Evolutionary conservation across 35 echinoderm and acorn worm species (phyloP).

Genomic region (Ophioderma brevispina): DNA sequence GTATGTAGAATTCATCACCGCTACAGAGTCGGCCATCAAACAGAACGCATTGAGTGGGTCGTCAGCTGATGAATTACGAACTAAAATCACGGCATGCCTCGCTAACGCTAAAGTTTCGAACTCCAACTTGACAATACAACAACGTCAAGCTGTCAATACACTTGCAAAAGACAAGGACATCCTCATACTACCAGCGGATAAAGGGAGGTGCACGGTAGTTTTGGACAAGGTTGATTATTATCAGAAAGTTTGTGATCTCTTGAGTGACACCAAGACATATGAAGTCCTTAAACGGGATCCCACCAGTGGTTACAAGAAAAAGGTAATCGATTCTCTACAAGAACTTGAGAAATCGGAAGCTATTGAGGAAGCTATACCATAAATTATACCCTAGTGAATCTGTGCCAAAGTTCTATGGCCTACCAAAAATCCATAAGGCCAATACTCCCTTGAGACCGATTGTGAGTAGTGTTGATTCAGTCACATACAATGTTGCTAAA

Average conservation of each 20-base stretch:
- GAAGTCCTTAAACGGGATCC: constrained; percentile 30
- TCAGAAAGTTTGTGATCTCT: background rate
- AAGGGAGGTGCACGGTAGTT: constrained; percentile 38
- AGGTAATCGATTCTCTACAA: constrained; percentile 5
- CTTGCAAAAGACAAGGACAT: constrained; percentile 18
- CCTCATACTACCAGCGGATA: constrained; percentile 32
- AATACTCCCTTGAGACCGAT: too few relatives aligned
- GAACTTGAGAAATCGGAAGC: background rate
- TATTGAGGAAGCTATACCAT: background rate
- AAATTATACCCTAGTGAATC: background rate
- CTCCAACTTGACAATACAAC: constrained; percentile 4
- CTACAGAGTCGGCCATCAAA: constrained; percentile 6
- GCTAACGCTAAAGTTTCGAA: background rate
- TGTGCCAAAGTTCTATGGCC: too few relatives aligned
- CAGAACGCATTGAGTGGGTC: background rate
- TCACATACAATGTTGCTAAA: too few relatives aligned
- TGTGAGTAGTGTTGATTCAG: too few relatives aligned
- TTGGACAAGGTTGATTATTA: constrained; percentile 24
- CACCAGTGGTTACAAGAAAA: background rate
- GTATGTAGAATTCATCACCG: background rate
- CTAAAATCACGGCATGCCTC: background rate
- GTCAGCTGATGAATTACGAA: background rate
- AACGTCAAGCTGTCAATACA: background rate
- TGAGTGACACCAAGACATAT: constrained; percentile 21
- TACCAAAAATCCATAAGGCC: too few relatives aligned